Conservation (phyloP, 2,113 vertebrate genomes). For the Rhinoptilus africanus region DNA sequence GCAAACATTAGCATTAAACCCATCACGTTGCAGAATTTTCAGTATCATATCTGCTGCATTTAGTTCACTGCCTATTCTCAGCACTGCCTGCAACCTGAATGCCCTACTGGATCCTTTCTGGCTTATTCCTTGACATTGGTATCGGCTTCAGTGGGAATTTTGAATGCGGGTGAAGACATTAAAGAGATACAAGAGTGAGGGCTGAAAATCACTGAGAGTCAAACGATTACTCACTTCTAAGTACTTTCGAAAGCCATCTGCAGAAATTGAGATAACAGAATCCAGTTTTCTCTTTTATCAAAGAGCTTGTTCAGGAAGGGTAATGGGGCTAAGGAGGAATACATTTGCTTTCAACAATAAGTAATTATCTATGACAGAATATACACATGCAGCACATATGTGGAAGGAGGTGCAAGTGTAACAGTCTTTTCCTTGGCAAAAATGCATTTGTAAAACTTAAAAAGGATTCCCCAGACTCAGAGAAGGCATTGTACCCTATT, state of each 20-base stretch:
- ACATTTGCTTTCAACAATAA: conserved; percentile 41
- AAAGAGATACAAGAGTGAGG: background rate
- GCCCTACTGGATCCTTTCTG: background rate
- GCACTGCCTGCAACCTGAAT: background rate
- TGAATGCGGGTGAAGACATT: background rate
- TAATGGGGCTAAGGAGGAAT: background rate
- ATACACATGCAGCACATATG: conserved; percentile 27
- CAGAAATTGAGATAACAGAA: conserved; percentile 15
- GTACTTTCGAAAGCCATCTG: conserved; percentile 16
- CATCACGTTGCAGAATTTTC: background rate
- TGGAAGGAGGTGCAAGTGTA: background rate
- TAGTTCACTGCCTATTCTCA: background rate
- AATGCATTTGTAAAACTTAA: conserved; percentile 6
- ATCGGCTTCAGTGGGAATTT: background rate
- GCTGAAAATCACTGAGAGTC: background rate
- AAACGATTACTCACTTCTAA: background rate
- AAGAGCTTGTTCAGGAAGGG: conserved; percentile 13
- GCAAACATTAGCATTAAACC: background rate
- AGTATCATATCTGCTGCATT: background rate
- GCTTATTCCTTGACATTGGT: background rate
- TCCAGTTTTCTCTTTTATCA: conserved; percentile 19
- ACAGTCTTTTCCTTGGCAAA: background rate
- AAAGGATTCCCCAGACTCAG: background rate
- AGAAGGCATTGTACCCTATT: background rate
- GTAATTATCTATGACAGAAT: background rate